These are phyloP conservation scores for Sarcophaga rosellei DNA, from an alignment of 2,888 invertebrate genomes.

Conservation along the genomic window DNA sequence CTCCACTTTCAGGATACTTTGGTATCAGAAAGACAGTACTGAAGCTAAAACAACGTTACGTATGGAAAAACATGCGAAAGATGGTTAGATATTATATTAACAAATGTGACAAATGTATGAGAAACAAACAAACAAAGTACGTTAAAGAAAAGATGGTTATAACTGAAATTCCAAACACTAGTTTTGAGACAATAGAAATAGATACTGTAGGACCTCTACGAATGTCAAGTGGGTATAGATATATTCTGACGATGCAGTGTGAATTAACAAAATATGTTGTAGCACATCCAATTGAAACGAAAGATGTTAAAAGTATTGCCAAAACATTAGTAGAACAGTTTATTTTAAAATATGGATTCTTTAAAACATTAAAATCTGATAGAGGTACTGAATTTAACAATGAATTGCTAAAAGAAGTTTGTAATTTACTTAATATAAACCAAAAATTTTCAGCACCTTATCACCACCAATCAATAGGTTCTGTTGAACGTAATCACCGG, in stretches of 20 bases:
- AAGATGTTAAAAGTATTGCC: constrained; percentile 31
- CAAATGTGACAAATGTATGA: constrained; percentile 45
- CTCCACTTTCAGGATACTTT: constrained; percentile 54
- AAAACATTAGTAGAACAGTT: constrained; percentile 27
- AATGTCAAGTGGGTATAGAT: constrained; percentile 44
- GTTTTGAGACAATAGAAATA: constrained; percentile 52
- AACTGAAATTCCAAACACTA: constrained; percentile 53
- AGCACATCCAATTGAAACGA: constrained; percentile 46
- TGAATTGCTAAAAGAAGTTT: constrained; percentile 38
- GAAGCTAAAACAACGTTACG: constrained; percentile 53
- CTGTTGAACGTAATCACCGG: no score
- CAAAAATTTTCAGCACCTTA: no score
- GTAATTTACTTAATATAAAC: constrained; percentile 12
- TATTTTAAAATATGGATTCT: constrained; percentile 24
- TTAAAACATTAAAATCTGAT: constrained; percentile 54
- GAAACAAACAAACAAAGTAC: constrained; percentile 55
- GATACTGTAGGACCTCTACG: constrained; percentile 34
- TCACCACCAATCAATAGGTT: no score
- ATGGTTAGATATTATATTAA: constrained; percentile 55
- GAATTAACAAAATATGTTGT: constrained; percentile 46
- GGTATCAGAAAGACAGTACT: constrained; percentile 37
- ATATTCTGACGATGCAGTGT: constrained; percentile 52
- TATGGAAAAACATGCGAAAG: constrained; percentile 57
- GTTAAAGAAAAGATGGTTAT: constrained; percentile 44
- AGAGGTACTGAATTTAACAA: constrained; percentile 54